Base-by-base conservation (phyloP, 2,888 invertebrate genomes). In the Drosophila cracens region DNA sequence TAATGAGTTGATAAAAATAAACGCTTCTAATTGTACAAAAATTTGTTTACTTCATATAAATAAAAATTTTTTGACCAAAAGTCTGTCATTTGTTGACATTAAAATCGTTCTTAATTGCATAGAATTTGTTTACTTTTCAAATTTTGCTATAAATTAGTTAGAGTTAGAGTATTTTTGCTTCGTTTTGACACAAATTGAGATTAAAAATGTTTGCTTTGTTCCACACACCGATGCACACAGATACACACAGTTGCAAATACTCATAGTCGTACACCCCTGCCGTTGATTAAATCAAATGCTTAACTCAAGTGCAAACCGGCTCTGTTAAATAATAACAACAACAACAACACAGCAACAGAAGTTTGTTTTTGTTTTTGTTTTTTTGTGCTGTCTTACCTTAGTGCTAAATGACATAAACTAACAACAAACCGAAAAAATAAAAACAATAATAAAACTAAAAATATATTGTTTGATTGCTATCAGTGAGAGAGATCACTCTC, bases 221-320 rank as follows among this genome's bases (percentile, higher is more conserved):
- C 48, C 31, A 7, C 58, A 61, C 21, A 61, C 46, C 36, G 2
- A 31, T 43, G 36, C 21, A 13, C 10, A 27, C 36, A 53, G 16
- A 33, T 7, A 38, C 31, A 48, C 40, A 57, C 25, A 63, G 36
- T 36, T 76, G 49, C 78, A 64, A 13, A 43, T 51, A 43, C 40
- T 7, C 11, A 16, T 31, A 54, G 13, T 33, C 18, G n/a, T 46
- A 60, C 79, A 89, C 82, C 83, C 79, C 79, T 59, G 68, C 52
- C 76, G 63, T 70, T 88, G 83, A 84, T 85, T 89, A 76, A 85
- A 81, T 82, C 76, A 79, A 76, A 76, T 59, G 71, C 56, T 69
- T 65, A 70, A 61, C 76, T 86, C 81, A 86, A 86, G 72, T 81
- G 81, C 86, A 85, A 86, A 89, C 88, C 86, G 88, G 85, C 88